phyloP scores from a whole-genome alignment of 1,140 invertebrate species.

The Charaxes varanes region DNA sequence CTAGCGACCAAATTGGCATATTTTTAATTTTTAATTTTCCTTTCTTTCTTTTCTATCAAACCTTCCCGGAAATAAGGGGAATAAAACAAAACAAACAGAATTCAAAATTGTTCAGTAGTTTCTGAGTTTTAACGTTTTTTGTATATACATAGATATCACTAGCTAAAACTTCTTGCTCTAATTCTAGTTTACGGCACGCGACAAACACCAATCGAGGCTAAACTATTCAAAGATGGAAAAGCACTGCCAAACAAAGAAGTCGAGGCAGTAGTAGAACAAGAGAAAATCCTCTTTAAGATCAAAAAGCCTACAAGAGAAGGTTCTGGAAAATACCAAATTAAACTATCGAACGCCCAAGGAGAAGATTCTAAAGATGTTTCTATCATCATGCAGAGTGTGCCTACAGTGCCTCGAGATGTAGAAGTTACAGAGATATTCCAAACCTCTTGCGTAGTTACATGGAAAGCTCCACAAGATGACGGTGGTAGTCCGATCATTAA shows the following conservation, averaged over 20 bases:
- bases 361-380: slow-evolving; percentile 89
- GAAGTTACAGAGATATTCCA: slow-evolving; percentile 94
- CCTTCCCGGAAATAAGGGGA: no score
- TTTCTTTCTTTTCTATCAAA: no score
- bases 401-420: slow-evolving; percentile 89
- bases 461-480: slow-evolving; percentile 94
- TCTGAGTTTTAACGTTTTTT: no score
- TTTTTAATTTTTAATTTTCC: no score
- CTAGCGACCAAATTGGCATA: no score
- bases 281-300: slow-evolving; percentile 91
- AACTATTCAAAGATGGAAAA: slow-evolving; percentile 92
- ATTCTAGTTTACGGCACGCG: slow-evolving; percentile 87
- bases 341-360: slow-evolving; percentile 90
- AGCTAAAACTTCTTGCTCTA: slow-evolving; percentile 6
- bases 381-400: slow-evolving; percentile 91
- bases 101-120: no score
- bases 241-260: slow-evolving; percentile 89
- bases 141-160: no score
- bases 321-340: slow-evolving; percentile 90
- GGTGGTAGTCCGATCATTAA: slow-evolving; percentile 93
- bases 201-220: slow-evolving; percentile 90
- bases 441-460: slow-evolving; percentile 92
- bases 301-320: slow-evolving; percentile 90
- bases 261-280: slow-evolving; percentile 91
- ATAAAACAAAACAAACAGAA: no score